Evolutionary conservation across 2,113 vertebrate species (phyloP).

Genomic region (Heterotis niloticus): DNA sequence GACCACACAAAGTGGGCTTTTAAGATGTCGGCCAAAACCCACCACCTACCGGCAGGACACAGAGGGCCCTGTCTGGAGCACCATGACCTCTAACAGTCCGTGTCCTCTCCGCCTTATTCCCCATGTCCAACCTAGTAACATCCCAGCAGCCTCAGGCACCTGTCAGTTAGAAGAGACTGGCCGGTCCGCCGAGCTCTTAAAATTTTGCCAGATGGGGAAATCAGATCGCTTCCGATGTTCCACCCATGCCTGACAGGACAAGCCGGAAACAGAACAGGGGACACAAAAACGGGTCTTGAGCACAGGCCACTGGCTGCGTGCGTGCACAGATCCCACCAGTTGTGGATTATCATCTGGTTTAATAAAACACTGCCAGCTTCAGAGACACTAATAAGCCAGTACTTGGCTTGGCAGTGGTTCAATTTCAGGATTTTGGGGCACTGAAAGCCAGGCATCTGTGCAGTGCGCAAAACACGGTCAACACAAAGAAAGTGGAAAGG

Average conservation of each 20-base stretch:
- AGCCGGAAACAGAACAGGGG: background rate
- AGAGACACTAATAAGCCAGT: background rate
- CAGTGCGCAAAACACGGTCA: no score
- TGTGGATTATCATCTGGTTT: background rate
- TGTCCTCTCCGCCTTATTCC: constrained; percentile 35
- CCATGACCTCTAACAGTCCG: constrained; percentile 59
- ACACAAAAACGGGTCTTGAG: no score
- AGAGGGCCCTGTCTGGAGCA: constrained; percentile 64
- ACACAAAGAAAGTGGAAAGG: background rate
- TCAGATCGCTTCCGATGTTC: background rate
- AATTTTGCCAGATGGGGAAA: background rate
- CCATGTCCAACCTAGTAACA: constrained; percentile 42
- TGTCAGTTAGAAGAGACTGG: constrained; percentile 45
- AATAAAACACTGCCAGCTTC: background rate
- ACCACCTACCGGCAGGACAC: constrained; percentile 69
- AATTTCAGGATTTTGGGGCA: background rate
- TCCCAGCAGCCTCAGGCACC: constrained; percentile 44
- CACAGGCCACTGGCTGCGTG: background rate
- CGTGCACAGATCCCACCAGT: background rate
- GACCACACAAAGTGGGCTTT: constrained; percentile 47
- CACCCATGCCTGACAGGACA: background rate
- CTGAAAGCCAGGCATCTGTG: background rate
- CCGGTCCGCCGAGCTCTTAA: background rate
- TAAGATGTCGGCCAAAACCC: constrained; percentile 64
- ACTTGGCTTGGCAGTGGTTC: background rate